These are phyloP conservation scores for Trachelus stipa DNA, from an alignment of 2,888 invertebrate species.

Conservation along the genomic window DNA sequence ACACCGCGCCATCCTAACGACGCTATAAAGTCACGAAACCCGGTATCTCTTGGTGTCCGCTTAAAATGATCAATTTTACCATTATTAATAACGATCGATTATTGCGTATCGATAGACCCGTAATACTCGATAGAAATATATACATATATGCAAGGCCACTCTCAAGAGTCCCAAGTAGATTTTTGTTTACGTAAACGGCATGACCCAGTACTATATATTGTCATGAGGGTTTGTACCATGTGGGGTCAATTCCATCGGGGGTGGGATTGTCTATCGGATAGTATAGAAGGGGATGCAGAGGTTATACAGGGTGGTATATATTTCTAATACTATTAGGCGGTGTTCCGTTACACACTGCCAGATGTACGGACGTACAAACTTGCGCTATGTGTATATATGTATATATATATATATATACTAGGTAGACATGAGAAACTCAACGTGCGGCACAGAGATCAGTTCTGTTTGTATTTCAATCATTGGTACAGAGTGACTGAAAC, in stretches of 20 bases:
- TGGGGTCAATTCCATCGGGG: neutral
- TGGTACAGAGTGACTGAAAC: neutral
- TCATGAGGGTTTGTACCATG: neutral
- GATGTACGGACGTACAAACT: slow-evolving; percentile 55
- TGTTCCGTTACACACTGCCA: slow-evolving; percentile 66
- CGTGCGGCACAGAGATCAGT: neutral
- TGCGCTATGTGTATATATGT: neutral
- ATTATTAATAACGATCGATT: neutral
- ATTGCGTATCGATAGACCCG: neutral
- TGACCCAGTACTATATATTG: neutral
- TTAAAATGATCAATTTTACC: neutral
- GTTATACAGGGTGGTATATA: slow-evolving; percentile 41
- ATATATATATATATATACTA: neutral
- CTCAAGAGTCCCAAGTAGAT: neutral
- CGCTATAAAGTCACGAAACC: neutral
- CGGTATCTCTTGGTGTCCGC: neutral
- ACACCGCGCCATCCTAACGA: neutral
- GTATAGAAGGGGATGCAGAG: neutral
- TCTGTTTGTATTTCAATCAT: neutral
- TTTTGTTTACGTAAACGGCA: neutral
- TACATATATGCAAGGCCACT: neutral
- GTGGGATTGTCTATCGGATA: neutral
- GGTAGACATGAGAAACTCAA: slow-evolving; percentile 19
- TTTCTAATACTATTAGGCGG: slow-evolving; percentile 66
- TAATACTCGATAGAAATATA: neutral